Evolutionary conservation across 2,888 invertebrate species (phyloP), one percentile per base, ranked within the genome.

Genomic region (Zaprionus obscuricornis): DNA sequence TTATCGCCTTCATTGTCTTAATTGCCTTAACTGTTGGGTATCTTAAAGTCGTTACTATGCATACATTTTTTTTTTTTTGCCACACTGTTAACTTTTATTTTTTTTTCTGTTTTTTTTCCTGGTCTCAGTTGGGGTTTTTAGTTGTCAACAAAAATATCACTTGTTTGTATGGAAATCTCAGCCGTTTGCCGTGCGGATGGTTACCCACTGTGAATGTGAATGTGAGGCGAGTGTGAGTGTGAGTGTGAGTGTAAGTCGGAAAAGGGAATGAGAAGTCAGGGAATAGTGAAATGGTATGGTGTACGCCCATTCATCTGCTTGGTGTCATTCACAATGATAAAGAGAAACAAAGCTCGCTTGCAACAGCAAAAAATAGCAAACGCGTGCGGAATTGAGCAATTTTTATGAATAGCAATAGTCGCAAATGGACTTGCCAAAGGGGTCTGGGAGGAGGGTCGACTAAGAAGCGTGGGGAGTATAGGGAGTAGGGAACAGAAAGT

Each of bases 91-190:
- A n/a, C n/a, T n/a, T n/a, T n/a, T n/a, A n/a, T n/a, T n/a, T n/a
- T n/a, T 29, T 13, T 22, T 24, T 18, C 18, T 42, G 8, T 22
- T 37, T 67, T 51, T 66, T 63, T 37, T 45, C 31, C 26, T 7
- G 42, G 13, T 29, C 49, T 29, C 36, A 37, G 37, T 18, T 57
- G 31, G 59, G 50, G 63, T 42, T 71, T 74, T 71, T 45, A 68
- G 76, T 79, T 83, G 86, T 86, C 79, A 84, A 86, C 84, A 86
- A 85, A 85, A 79, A 79, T 86, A 86, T 79, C 86, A 79, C 73
- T 75, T 69, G 84, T 81, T 84, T 76, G 84, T 66, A 50, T 60
- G 65, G 40, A 76, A 79, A 85, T 85, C 85, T 69, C 70, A 50
- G 56, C 51, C 47, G 27, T 29, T 43, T 34, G 50, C 37, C 14